phyloP scores from a whole-genome alignment of 2,888 invertebrate genomes.

The Brenthis hecate region DNA sequence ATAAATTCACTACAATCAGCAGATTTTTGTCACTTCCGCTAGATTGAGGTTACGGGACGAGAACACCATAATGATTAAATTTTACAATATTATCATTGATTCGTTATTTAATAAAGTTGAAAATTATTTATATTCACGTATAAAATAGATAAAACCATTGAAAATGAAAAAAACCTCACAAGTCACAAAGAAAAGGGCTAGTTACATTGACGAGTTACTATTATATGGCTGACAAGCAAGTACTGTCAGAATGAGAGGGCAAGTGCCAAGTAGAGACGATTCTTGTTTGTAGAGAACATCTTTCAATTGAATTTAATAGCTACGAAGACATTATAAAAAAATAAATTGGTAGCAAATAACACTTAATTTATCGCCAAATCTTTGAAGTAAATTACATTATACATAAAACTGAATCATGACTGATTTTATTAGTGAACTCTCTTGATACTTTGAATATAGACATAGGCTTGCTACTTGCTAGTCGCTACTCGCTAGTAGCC shows the following conservation, averaged over 20 bases:
- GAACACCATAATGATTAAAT: conserved; percentile 35
- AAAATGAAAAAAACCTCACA: conserved; percentile 51
- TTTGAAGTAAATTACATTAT: too few species aligned
- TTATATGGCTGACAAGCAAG: conserved; percentile 35
- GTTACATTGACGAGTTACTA: conserved; percentile 31
- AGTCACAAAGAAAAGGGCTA: conserved; percentile 78
- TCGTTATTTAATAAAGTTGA: neutral
- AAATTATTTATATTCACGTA: neutral
- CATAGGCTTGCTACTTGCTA: too few species aligned
- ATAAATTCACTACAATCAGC: conserved; percentile 35
- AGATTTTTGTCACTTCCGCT: conserved; percentile 50
- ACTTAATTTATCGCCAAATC: neutral
- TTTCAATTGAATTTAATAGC: neutral
- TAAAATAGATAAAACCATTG: neutral
- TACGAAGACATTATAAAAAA: neutral
- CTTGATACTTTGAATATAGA: too few species aligned
- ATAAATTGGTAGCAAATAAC: neutral
- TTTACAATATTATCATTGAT: neutral
- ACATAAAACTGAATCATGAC: too few species aligned
- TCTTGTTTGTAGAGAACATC: conserved; percentile 29
- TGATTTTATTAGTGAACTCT: too few species aligned
- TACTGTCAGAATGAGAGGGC: conserved; percentile 23
- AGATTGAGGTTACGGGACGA: conserved; percentile 50
- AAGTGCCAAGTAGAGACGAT: conserved; percentile 16
- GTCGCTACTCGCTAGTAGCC: too few species aligned